Evolutionary conservation across 2,797 vertebrate species (phyloP).

Genomic region (Antrozous pallidus): DNA sequence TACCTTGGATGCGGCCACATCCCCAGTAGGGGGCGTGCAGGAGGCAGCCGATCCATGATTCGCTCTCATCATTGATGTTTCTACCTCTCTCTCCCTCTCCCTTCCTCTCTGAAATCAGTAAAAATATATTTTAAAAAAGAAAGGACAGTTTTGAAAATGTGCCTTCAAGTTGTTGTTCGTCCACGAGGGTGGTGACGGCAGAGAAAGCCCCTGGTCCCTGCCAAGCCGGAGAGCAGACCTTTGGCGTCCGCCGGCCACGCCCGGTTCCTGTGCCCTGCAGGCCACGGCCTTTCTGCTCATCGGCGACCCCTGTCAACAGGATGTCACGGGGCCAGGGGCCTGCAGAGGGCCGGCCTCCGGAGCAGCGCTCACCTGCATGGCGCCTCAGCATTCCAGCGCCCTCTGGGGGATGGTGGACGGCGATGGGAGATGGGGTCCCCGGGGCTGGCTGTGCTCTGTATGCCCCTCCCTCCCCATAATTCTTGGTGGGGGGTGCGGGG

Average conservation of each 20-base stretch:
- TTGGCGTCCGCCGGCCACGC: rapidly evolving
- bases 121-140: not conserved
- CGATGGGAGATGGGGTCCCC: too few species aligned
- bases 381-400: not conserved
- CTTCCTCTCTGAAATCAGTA: too few species aligned
- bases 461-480: not conserved
- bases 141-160: not conserved
- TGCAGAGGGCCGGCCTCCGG: too few species aligned
- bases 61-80: too few species aligned
- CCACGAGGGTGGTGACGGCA: not conserved
- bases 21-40: too few species aligned
- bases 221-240: not conserved
- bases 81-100: too few species aligned
- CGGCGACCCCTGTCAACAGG: rapidly evolving
- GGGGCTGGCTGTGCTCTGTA: rapidly evolving
- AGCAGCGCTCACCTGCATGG: rapidly evolving
- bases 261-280: not conserved
- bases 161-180: not conserved
- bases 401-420: too few species aligned
- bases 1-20: too few species aligned
- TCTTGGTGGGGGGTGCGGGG: rapidly evolving
- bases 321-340: too few species aligned
- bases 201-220: not conserved
- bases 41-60: too few species aligned
- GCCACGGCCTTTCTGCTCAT: rapidly evolving